Evolutionary conservation across 2,797 vertebrate species (phyloP).

Genomic region (Amblyraja radiata): DNA sequence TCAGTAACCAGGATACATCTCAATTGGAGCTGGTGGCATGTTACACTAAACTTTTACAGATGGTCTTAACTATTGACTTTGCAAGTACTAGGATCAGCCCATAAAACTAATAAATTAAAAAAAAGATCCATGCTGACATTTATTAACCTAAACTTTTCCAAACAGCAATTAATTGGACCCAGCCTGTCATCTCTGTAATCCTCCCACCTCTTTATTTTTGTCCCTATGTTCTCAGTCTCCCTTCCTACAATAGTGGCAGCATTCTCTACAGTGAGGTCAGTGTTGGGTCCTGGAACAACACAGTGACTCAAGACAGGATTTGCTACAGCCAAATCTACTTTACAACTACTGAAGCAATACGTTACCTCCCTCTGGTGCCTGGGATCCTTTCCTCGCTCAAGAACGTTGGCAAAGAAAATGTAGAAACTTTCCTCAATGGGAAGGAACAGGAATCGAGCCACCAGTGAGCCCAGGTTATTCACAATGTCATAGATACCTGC

Average conservation of each 20-base stretch:
- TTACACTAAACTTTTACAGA: neutral
- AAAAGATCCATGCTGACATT: too few species aligned
- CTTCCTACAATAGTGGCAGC: neutral
- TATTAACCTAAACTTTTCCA: too few species aligned
- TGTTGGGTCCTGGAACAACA: neutral
- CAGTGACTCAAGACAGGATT: neutral
- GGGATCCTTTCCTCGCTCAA: conserved; percentile 72
- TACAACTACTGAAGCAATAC: conserved; percentile 26
- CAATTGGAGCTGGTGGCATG: neutral
- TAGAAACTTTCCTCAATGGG: conserved; percentile 98
- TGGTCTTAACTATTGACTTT: too few species aligned
- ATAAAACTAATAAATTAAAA: too few species aligned
- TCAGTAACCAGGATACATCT: neutral
- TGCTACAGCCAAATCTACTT: too few species aligned
- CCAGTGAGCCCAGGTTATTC: conserved; percentile 95
- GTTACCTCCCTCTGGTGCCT: conserved; percentile 75
- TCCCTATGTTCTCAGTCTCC: neutral
- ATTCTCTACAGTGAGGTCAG: neutral
- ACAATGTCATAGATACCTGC: conserved; percentile 85
- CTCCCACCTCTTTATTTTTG: neutral
- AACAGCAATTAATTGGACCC: too few species aligned
- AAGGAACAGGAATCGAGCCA: conserved; percentile 87
- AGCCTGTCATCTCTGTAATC: too few species aligned
- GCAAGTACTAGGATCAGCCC: too few species aligned
- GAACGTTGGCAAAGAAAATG: conserved; percentile 87